phyloP scores from a whole-genome alignment of 2,888 invertebrate genomes.

The Campopleginae sp. region DNA sequence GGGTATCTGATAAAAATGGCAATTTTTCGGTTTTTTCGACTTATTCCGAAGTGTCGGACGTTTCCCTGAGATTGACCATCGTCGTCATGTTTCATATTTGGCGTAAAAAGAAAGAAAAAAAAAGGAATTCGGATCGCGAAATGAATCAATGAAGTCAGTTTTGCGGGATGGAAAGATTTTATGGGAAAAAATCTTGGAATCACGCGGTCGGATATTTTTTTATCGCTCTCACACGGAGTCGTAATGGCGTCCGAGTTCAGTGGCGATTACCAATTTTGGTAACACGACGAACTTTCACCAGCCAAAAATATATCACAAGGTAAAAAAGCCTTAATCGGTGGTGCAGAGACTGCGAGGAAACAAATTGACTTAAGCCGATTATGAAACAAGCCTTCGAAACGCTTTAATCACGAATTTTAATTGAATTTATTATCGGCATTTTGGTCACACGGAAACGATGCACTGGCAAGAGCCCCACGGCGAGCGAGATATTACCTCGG shows the following conservation, averaged over 20 bases:
- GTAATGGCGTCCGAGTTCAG: constrained; percentile 51
- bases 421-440: background rate
- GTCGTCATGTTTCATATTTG: background rate
- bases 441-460: constrained; percentile 27
- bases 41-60: background rate
- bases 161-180: background rate
- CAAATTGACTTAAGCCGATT: background rate
- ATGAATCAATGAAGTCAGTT: background rate
- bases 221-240: background rate
- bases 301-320: constrained; percentile 13
- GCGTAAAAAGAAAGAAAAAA: background rate
- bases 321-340: background rate
- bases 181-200: background rate
- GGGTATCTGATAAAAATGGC: constrained; percentile 51
- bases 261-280: constrained; percentile 36
- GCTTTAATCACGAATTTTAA: background rate
- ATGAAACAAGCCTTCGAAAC: background rate
- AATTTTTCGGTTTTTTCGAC: constrained; percentile 18
- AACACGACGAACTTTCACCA: constrained; percentile 2
- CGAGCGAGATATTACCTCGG: constrained; percentile 41
- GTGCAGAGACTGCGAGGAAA: background rate
- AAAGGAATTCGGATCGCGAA: background rate
- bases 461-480: constrained; percentile 41
- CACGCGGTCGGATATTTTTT: constrained; percentile 6
- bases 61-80: background rate